Evolutionary conservation across 2,113 vertebrate genomes (phyloP).

Genomic region (Scolopax mira): DNA sequence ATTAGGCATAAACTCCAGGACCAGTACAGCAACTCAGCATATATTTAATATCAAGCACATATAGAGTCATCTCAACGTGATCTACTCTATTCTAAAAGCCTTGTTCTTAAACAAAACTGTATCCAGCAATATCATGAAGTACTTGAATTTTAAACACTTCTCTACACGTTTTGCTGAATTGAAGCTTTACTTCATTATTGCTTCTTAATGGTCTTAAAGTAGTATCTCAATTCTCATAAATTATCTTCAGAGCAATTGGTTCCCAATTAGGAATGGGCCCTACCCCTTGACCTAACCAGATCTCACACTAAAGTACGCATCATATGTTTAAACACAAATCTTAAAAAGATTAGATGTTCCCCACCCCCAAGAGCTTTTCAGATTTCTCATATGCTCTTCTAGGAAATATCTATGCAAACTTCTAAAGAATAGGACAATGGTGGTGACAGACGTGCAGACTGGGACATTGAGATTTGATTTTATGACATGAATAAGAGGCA

Average conservation of each 20-base stretch:
- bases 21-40: background rate
- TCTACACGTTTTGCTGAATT: background rate
- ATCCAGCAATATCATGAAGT: background rate
- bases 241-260: background rate
- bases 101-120: background rate
- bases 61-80: background rate
- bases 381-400: background rate
- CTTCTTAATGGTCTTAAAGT: background rate
- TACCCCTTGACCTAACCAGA: background rate
- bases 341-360: background rate
- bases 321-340: background rate
- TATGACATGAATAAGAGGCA: background rate
- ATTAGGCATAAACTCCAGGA: background rate
- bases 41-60: background rate
- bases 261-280: background rate
- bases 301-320: background rate
- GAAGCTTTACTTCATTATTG: background rate
- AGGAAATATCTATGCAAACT: background rate
- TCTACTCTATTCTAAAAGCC: background rate
- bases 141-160: background rate
- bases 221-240: background rate
- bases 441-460: background rate
- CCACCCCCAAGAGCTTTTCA: background rate
- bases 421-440: background rate
- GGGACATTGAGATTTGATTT: background rate